Base-by-base conservation (phyloP, 2,797 vertebrate genomes). In the Dicrostonyx torquatus region DNA sequence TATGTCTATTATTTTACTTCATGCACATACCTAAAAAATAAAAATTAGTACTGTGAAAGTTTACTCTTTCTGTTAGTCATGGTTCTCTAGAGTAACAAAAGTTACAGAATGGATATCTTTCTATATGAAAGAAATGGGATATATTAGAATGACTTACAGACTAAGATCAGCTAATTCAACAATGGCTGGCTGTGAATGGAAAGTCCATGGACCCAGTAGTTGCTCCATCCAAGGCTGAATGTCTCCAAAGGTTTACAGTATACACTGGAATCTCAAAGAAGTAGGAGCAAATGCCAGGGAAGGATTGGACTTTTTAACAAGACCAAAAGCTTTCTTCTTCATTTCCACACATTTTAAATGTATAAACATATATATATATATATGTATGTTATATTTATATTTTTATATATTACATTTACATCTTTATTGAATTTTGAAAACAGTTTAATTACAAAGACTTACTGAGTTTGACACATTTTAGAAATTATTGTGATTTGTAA, bases 341-440 rank as follows among this genome's bases (percentile, higher is more conserved):
- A 43, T 73, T 10, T 26, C 37, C 1, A 11, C 24, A 24, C 2
- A 11, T 34, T 31, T 18, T 20, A 31, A 34, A 18, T n/a, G 26
- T n/a, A 10, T 58, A 24, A 13, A 15, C 24, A 26, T 58, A 3
- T 14, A 13, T 26, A 13, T 5, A 24, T 6, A 4, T 75, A 2
- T 34, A 31, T 4, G 1, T 77, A 17, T 2, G 31, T 20, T 73
- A 6, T 37, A 2, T 45, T 45, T 3, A 45, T 45, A n/a, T n/a
- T n/a, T n/a, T n/a, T n/a, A n/a, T n/a, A n/a, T n/a, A n/a, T 60
- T 92, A 60, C 40, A 79, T 79, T 80, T 90, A 5, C 14, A 79
- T 24, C 24, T 80, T 83, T 87, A 48, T 31, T 94, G 18, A 89
- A 95, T 92, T 93, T 55, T 94, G 64, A 80, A 34, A 96, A 78